Conservation (phyloP, 2,113 vertebrate species). For the Corvus hawaiiensis region DNA sequence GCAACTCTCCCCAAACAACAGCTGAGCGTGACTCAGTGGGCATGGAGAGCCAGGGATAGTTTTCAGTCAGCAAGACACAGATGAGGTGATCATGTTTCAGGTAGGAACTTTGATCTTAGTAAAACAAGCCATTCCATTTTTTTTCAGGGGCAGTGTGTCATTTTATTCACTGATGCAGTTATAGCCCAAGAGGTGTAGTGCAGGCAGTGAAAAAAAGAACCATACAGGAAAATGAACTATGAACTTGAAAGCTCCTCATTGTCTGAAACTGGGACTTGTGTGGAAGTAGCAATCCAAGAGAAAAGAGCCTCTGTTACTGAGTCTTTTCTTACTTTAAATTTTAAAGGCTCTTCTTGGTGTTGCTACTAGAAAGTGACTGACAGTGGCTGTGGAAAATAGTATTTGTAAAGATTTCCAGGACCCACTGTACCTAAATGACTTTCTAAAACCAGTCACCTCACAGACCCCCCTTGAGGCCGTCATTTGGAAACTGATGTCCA, state of each 20-base stretch:
- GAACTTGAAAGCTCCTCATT: background rate
- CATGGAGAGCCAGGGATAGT: accelerated
- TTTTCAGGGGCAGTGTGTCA: background rate
- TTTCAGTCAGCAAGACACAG: background rate
- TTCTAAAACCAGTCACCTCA: background rate
- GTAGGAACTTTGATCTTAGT: background rate
- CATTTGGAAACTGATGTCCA: background rate
- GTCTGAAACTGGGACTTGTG: background rate
- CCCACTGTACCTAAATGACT: background rate
- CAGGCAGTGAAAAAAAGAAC: background rate
- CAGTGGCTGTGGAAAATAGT: background rate
- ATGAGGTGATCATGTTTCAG: background rate
- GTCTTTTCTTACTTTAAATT: background rate
- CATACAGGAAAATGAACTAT: background rate
- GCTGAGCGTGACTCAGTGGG: background rate
- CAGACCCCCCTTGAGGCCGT: background rate
- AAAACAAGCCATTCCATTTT: background rate
- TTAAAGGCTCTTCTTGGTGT: background rate
- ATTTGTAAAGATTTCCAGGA: background rate
- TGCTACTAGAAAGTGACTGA: background rate
- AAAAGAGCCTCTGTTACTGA: background rate
- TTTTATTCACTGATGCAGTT: background rate
- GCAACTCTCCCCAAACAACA: background rate
- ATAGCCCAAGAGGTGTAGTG: background rate
- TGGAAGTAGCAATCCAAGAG: background rate